These are phyloP conservation scores for Incurvaria masculella DNA, from an alignment of 2,888 invertebrate genomes.

Conservation along the genomic window DNA sequence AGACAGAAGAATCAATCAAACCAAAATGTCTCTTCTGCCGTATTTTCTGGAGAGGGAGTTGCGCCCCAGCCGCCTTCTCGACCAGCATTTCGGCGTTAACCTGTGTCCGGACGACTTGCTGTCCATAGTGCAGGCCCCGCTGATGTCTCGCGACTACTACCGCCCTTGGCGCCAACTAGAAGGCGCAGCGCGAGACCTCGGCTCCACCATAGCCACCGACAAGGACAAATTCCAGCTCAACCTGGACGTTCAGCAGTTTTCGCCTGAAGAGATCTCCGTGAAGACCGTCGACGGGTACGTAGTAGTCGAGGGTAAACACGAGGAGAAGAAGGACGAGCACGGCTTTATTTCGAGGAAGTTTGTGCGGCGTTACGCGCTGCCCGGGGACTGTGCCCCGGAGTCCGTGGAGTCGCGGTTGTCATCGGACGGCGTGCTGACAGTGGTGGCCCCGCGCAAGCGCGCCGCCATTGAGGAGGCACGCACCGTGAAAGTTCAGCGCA, in stretches of 20 bases:
- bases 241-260: not conserved
- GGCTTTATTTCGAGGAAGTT: not conserved
- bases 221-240: not conserved
- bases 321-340: too few relatives aligned
- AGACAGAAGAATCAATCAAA: not conserved
- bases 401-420: not conserved
- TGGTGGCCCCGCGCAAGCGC: not conserved
- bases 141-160: not conserved
- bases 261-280: not conserved
- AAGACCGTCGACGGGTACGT: not conserved
- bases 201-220: not conserved
- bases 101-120: not conserved
- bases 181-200: not conserved
- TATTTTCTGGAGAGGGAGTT: not conserved
- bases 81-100: not conserved
- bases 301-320: too few relatives aligned
- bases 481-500: too few relatives aligned
- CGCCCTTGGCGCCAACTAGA: constrained; percentile 64
- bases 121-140: not conserved
- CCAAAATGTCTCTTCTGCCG: not conserved
- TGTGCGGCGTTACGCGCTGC: too few relatives aligned
- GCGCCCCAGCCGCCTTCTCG: not conserved
- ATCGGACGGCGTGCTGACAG: not conserved
- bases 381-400: not conserved
- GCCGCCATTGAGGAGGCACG: not conserved